Base-by-base conservation (phyloP, 2,797 vertebrate species). In the Sebastes vulpes region DNA sequence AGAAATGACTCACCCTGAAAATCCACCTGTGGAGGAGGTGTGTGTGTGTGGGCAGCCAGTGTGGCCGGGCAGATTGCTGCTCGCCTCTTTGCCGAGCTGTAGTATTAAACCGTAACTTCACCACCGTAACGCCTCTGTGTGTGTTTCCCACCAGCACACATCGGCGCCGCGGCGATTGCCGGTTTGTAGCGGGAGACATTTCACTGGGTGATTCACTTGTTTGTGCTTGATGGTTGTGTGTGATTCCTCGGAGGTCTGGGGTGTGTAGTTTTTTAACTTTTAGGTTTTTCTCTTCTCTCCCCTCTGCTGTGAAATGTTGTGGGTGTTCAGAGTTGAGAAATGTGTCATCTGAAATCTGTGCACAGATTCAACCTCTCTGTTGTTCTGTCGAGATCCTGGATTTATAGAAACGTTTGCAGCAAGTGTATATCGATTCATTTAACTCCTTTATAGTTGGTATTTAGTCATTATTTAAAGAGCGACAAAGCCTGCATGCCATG, bases 1-100 rank as follows among this genome's bases (percentile, higher is more conserved):
- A 82, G 77, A 38, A 48, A 64, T 93, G 91, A 91, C 61, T 93
- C 90, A 93, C 82, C 75, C 83, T 65, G 12, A 75, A 67, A 72
- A 29, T n/a, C 21, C 71, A 65, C 85, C 85, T 89, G 85, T 88
- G 85, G 90, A 90, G 84, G 88, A 86, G 85, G 35, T 25, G 61
- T 64, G 35, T 46, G 60, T 31, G 28, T 32, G 57, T 59, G 28
- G 85, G 91, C 82, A 83, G 90, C 1, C 59, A 11, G 61, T 25
- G 82, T 76, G 84, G 75, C 64, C 57, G 32, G 76, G 68, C 85
- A 83, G 71, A 84, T 79, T 50, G 76, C 65, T 65, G 83, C 74
- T 82, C 56, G 50, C 59, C 70, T 85, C 77, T 82, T 68, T 81
- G 25, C 84, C 14, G 57, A 77, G 64, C 81, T 76, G 67, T 28